Evolutionary conservation across 2,888 invertebrate species (phyloP).

Genomic region (Brenthis hecate): DNA sequence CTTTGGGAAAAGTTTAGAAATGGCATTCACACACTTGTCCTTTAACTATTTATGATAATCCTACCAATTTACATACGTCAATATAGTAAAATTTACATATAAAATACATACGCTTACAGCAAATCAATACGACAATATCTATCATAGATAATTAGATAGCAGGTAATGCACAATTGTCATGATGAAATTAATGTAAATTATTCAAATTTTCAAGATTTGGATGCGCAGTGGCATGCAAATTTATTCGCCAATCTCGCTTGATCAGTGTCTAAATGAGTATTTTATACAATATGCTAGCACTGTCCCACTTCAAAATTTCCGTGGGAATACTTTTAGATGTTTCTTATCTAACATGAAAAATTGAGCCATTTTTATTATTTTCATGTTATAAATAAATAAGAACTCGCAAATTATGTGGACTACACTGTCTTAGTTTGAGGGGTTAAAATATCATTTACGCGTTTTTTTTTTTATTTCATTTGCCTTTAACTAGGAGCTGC

Average conservation of each 20-base stretch:
- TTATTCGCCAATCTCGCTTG: conserved; percentile 63
- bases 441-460: no score
- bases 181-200: neutral
- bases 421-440: no score
- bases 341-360: no score
- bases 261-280: conserved; percentile 70
- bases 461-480: no score
- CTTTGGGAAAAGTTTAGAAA: conserved; percentile 42
- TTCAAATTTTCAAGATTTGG: conserved; percentile 64
- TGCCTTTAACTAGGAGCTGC: no score
- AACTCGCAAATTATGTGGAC: no score
- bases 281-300: conserved; percentile 72
- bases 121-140: conserved; percentile 19
- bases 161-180: conserved; percentile 50
- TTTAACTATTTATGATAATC: conserved; percentile 38
- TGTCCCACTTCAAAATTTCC: conserved; percentile 45
- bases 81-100: conserved; percentile 44
- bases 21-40: conserved; percentile 44
- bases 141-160: neutral
- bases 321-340: conserved; percentile 29
- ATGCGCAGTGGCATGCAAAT: conserved; percentile 65
- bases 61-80: conserved; percentile 44
- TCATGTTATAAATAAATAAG: no score
- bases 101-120: conserved; percentile 18
- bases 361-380: no score